Percentiles rank a stretch among this genome's conserved stretches.
These are phyloP conservation scores for Selenia dentaria DNA, from an alignment of 2,888 invertebrate species.

Conservation along the genomic window DNA sequence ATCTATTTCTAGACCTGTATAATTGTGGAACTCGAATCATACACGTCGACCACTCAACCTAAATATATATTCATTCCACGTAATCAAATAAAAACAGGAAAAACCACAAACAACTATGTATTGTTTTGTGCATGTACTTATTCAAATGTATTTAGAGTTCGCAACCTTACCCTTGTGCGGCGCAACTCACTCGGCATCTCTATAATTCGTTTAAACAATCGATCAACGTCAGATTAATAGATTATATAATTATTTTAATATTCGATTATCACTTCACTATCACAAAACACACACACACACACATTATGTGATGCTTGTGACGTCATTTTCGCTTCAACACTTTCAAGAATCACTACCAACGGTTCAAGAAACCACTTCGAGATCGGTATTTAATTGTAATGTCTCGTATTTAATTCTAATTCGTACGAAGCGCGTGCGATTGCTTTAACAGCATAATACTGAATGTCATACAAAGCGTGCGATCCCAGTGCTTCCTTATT, in stretches of 20 bases:
- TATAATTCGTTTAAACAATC: conserved; percentile 35
- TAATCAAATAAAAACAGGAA: conserved; percentile 19
- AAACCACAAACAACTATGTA: conserved; percentile 10
- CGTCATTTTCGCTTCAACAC: conserved; percentile 12
- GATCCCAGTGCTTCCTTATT: conserved; percentile 43
- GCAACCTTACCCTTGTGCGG: conserved; percentile 58
- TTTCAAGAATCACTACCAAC: conserved; percentile 8
- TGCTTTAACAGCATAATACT: conserved; percentile 41
- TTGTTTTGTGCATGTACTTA: too few species aligned
- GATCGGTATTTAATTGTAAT: conserved; percentile 28
- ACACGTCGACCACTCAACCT: conserved; percentile 5
- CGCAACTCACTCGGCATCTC: conserved; percentile 63
- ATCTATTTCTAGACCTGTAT: conserved; percentile 10
- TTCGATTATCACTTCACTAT: conserved; percentile 33
- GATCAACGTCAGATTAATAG: conserved; percentile 42
- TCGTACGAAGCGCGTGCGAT: conserved; percentile 43
- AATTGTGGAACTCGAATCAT: conserved; percentile 3
- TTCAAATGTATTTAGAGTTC: conserved; percentile 9
- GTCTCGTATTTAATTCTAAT: conserved; percentile 31
- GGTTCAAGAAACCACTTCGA: conserved; percentile 7
- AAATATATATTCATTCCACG: conserved; percentile 14
- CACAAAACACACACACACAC: conserved; percentile 15
- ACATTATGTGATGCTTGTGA: background rate
- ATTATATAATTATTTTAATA: conserved; percentile 19
- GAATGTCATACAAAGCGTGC: conserved; percentile 47